These are phyloP conservation scores for Pyrgus malvae DNA, from an alignment of 2,888 invertebrate species.

Conservation along the genomic window DNA sequence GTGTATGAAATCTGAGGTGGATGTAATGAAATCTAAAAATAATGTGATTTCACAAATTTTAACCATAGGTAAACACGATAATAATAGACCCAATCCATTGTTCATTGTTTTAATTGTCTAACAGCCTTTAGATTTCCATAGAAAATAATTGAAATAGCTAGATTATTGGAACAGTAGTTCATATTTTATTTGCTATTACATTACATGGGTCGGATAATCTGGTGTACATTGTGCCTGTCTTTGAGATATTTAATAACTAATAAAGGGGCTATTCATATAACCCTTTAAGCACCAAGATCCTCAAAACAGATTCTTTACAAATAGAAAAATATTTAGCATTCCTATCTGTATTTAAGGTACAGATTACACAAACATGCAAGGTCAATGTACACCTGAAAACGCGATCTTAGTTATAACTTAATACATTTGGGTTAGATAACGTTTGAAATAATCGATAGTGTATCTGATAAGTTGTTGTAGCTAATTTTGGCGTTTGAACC, in stretches of 20 bases:
- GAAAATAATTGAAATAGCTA: conserved; percentile 11
- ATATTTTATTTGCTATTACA: conserved; percentile 32
- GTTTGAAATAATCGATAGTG: conserved; percentile 4
- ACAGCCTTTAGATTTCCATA: conserved; percentile 27
- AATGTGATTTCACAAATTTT: conserved; percentile 18
- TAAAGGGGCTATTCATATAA: too few relatives aligned
- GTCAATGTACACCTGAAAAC: too few relatives aligned
- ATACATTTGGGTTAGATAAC: neutral
- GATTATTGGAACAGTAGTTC: conserved; percentile 19
- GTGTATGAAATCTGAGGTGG: neutral
- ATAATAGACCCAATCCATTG: conserved; percentile 10
- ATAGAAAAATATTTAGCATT: too few relatives aligned
- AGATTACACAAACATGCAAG: too few relatives aligned
- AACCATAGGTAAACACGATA: conserved; percentile 4
- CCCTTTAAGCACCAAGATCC: too few relatives aligned
- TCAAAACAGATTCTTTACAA: too few relatives aligned
- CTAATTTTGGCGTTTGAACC: conserved; percentile 28
- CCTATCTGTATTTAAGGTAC: too few relatives aligned
- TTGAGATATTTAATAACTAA: too few relatives aligned
- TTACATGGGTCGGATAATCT: too few relatives aligned
- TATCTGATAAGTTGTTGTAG: conserved; percentile 29
- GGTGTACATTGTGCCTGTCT: too few relatives aligned
- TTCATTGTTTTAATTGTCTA: conserved; percentile 23
- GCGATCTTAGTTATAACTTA: too few relatives aligned
- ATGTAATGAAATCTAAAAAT: conserved; percentile 3